Evolutionary conservation across 2,888 invertebrate species (phyloP), one percentile per base, ranked within the genome.

Genomic region (Ophioninae sp.): DNA sequence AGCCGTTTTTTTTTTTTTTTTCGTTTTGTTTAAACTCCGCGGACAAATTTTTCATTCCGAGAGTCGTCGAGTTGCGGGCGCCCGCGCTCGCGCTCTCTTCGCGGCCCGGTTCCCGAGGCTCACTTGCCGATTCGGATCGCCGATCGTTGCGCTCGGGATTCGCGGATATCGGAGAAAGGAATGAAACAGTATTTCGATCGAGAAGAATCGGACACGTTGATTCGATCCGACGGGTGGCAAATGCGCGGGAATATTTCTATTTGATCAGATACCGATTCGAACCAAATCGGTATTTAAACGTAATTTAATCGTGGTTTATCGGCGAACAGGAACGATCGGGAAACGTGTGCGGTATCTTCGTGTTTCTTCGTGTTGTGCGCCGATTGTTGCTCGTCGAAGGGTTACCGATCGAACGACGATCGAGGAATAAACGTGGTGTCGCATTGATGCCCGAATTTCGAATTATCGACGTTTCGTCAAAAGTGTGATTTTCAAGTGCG

Each of bases 211-310:
- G 23, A n/a, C 17, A 30, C 1, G 1, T 23, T 30, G 22, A 20
- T 64, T 20, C 58, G 41, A 68, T 68, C 67, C 76, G 76, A 68
- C 59, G 67, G 59, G 7, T 8, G 39, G 41, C 23, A 59, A 76
- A 41, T 68, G 67, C 76, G 76, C 76, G 76, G 76, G 76, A 76
- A 76, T 68, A 41, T 59, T 59, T 59, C 17, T 41, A 76, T 67
- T 68, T 6, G 10, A 41, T 37, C 58, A 7, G 9, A n/a, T n/a
- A n/a, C n/a, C n/a, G n/a, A n/a, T n/a, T n/a, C n/a, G n/a, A n/a
- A n/a, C n/a, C n/a, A n/a, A n/a, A n/a, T n/a, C n/a, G n/a, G n/a
- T n/a, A n/a, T n/a, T n/a, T n/a, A n/a, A n/a, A n/a, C n/a, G n/a
- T n/a, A n/a, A n/a, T n/a, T n/a, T n/a, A n/a, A 63, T 39, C 44